A percentile compares a stretch with the other conserved stretches of the same genome.
These are phyloP conservation scores for Anguilla anguilla DNA, from an alignment of 2,797 vertebrate species.

Conservation along the genomic window DNA sequence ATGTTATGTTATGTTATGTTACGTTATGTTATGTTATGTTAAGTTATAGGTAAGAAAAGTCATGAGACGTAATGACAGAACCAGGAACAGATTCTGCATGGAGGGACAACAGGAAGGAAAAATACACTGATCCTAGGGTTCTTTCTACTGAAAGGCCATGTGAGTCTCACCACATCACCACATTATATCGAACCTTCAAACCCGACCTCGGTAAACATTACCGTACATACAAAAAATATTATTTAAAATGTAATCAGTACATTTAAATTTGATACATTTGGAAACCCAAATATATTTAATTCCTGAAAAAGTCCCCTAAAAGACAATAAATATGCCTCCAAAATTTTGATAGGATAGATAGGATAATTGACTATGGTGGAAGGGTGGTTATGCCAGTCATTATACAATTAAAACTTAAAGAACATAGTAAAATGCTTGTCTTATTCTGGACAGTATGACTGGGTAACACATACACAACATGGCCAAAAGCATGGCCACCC, in stretches of 20 bases:
- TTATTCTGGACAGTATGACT: not conserved
- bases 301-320: too few relatives aligned
- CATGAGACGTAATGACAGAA: not conserved
- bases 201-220: too few relatives aligned
- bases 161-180: not conserved
- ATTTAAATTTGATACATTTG: not conserved
- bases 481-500: too few relatives aligned
- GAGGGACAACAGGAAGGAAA: not conserved
- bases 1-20: too few relatives aligned
- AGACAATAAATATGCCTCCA: too few relatives aligned
- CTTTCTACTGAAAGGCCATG: not conserved
- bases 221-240: too few relatives aligned
- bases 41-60: too few relatives aligned
- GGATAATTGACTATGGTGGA: not conserved
- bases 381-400: not conserved
- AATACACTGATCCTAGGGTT: not conserved
- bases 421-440: not conserved
- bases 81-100: not conserved
- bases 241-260: not conserved
- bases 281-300: too few relatives aligned
- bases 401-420: not conserved
- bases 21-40: too few relatives aligned
- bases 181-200: too few relatives aligned
- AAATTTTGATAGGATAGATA: too few relatives aligned
- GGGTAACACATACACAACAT: too few relatives aligned